Conservation (phyloP, 2,113 vertebrate species). For the Struthidea cinerea region DNA sequence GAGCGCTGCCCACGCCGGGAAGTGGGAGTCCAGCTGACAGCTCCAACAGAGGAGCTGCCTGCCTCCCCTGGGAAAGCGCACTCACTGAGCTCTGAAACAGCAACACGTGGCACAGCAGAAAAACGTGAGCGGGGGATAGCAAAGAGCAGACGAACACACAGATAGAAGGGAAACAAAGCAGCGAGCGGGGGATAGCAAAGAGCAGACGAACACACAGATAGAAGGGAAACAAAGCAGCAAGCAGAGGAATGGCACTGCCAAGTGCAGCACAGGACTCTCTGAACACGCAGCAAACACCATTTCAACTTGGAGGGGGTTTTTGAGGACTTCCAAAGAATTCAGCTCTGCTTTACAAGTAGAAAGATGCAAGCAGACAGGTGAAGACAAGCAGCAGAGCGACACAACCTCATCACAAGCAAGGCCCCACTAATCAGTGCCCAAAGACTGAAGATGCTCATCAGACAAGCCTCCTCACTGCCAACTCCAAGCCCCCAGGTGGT, state of each 20-base stretch:
- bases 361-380: not conserved
- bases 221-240: not conserved
- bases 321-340: not conserved
- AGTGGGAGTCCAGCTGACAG: slow-evolving; percentile 19
- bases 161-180: not conserved
- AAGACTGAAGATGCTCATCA: not conserved
- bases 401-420: not conserved
- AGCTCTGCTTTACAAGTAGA: not conserved
- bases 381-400: not conserved
- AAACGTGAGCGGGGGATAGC: accelerated
- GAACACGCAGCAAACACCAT: not conserved
- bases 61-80: not conserved
- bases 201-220: accelerated
- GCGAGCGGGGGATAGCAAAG: not conserved
- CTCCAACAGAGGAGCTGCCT: not conserved
- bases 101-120: not conserved
- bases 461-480: not conserved
- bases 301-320: accelerated
- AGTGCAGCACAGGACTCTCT: not conserved
- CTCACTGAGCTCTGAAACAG: not conserved
- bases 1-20: not conserved
- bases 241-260: not conserved
- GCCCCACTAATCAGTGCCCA: accelerated
- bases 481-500: not conserved
- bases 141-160: not conserved